phyloP scores from a whole-genome alignment of 2,797 vertebrate genomes.

The Clarias pachynema region DNA sequence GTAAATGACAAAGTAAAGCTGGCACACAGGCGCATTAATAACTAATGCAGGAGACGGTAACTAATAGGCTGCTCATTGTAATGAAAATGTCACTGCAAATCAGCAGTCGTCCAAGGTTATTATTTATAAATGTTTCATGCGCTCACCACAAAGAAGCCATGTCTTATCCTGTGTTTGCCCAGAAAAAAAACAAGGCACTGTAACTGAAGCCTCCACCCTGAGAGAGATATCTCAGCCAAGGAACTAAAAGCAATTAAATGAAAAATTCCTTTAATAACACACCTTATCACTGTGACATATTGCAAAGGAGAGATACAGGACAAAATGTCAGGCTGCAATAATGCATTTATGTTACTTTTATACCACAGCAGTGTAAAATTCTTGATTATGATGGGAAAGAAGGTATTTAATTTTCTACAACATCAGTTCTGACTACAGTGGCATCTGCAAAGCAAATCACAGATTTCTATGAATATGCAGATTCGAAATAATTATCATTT shows the following conservation, averaged over 20 bases:
- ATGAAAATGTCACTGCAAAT: constrained; percentile 87
- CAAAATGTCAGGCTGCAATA: background rate
- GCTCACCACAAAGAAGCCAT: constrained; percentile 75
- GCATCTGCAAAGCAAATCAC: background rate
- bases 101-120: constrained; percentile 84
- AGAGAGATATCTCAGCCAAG: background rate
- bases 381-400: background rate
- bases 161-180: constrained; percentile 59
- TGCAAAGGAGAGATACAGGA: background rate
- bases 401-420: background rate
- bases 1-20: constrained; percentile 86
- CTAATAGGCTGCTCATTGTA: constrained; percentile 81
- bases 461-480: background rate
- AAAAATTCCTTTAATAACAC: background rate
- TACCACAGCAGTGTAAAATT: background rate
- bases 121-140: constrained; percentile 87
- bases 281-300: background rate
- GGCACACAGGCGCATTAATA: constrained; percentile 82
- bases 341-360: background rate
- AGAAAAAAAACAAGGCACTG: constrained; percentile 63
- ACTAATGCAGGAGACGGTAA: constrained; percentile 78
- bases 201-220: background rate
- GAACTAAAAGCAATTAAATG: background rate
- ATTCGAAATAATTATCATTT: background rate
- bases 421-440: background rate